Evolutionary conservation across 2,797 vertebrate species (phyloP), one percentile per base, ranked within the genome.

Genomic region (Hephaestus fuliginosus): DNA sequence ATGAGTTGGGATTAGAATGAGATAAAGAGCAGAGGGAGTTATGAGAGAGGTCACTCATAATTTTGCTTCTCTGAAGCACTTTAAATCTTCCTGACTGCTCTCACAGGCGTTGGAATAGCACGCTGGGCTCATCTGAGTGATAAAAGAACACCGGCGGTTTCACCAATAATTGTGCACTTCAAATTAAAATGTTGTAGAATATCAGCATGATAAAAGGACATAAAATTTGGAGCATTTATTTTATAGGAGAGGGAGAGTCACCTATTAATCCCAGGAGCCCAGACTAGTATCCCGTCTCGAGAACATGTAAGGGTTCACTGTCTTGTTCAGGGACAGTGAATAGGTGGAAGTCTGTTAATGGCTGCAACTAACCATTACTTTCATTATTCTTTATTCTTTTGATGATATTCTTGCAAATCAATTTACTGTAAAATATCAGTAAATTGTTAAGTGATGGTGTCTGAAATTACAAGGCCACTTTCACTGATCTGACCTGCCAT

Each of bases 1-100:
- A 94, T 93, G 91, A 94, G 91, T 85, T 83, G 84, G 93, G 93
- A 95, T 95, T 95, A 94, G 84, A 90, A 81, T 48, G 85, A 92
- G 91, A 94, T 93, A 89, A 91, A 93, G 91, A 90, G 88, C 83
- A 81, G 70, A 82, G 76, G 77, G 89, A 89, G 88, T 86, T 87
- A 91, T 55, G 71, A 88, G 90, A 87, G 81, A 91, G 91, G 92
- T 94, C 93, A 93, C 87, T 93, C 88, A 84, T 89, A 71, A 92
- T 90, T 93, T 89, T 78, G 86, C 80, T 80, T 90, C 91, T 55
- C 46, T 89, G 85, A 86, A 88, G 83, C 89, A 89, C 89, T 94
- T 93, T 70, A 90, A 93, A 93, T 92, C 89, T 88, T 86, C 75
- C 79, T 69, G 88, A 88, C 90, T 86, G 86, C 87, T 91, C 86